Evolutionary conservation across 2,888 invertebrate genomes (phyloP), one percentile per base, ranked within the genome.

Genomic region (Brassicogethes aeneus): DNA sequence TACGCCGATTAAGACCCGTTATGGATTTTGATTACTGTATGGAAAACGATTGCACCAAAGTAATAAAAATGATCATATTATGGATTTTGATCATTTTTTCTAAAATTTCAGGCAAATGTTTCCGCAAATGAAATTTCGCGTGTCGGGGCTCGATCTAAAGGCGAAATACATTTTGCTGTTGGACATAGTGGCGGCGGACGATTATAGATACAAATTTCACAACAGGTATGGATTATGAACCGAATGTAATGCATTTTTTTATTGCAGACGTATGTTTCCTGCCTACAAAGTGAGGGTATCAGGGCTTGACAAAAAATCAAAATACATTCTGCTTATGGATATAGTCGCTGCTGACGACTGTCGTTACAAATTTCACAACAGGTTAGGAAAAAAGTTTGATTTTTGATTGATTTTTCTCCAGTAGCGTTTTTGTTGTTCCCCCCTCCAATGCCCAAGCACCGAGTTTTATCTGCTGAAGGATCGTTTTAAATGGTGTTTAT

Each of bases 181-280:
- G 85, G 97, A 99, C 79, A 94, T 97, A 71, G 94, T 96, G 60
- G 94, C 96, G 36, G 94, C 96, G 51, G 97, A 99, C 73, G 96
- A 97, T 79, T 95, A 94, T 80, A 80, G 92, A 75, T 92, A 92
- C 80, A 93, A 93, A 75, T 93, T 92, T 77, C 92, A 92, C 76
- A 92, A 92, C 84, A 91, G 91, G 90, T 85, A 63, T 64, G 45
- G 46, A 44, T 40, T 46, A n/a, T n/a, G n/a, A n/a, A n/a, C n/a
- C n/a, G n/a, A n/a, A n/a, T n/a, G n/a, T n/a, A n/a, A n/a, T n/a
- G n/a, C 47, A 46, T 50, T 34, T 47, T 44, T 40, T 55, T 75
- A 75, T 79, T 78, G 73, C 84, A 93, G 93, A 79, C 88, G 93
- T 76, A 94, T 94, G 89, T 94, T 94, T 79, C 94, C 94, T 73